A percentile compares a stretch with the other conserved stretches of the same genome.
These are phyloP conservation scores for Idaea straminata DNA, from an alignment of 2,888 invertebrate species.

Conservation along the genomic window DNA sequence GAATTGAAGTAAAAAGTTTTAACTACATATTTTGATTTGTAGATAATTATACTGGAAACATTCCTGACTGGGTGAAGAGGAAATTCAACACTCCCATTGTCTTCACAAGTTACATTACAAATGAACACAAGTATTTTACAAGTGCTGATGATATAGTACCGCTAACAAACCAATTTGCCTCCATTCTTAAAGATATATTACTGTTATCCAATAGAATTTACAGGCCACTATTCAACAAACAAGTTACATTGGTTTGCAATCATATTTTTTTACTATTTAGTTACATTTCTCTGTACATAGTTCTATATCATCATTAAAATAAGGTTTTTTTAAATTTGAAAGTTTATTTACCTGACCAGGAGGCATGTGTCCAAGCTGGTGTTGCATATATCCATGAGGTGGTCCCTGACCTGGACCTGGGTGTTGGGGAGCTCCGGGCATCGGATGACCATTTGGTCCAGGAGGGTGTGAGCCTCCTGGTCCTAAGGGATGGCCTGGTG, in stretches of 20 bases:
- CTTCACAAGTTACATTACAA: conserved; percentile 54
- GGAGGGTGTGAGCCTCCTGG: conserved; percentile 59
- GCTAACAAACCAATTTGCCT: conserved; percentile 43
- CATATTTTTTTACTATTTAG: conserved; percentile 1
- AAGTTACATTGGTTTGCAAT: conserved; percentile 10
- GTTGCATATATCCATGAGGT: conserved; percentile 83
- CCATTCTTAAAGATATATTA: conserved; percentile 54
- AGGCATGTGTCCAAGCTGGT: conserved; percentile 80
- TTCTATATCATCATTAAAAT: neutral
- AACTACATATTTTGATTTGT: conserved; percentile 23
- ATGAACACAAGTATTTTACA: conserved; percentile 42
- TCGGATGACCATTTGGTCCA: conserved; percentile 79
- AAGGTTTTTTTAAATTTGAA: conserved; percentile 3
- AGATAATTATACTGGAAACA: conserved; percentile 62
- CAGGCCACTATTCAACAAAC: conserved; percentile 53
- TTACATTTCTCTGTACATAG: neutral
- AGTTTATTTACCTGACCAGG: conserved; percentile 66
- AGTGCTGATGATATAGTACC: conserved; percentile 37
- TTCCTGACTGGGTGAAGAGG: conserved; percentile 68
- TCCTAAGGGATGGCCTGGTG: conserved; percentile 66
- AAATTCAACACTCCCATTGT: conserved; percentile 65
- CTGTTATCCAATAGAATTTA: conserved; percentile 55
- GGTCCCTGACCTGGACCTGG: conserved; percentile 78
- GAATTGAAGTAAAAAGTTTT: neutral
- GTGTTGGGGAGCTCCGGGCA: conserved; percentile 68